A percentile compares a stretch with the other conserved stretches of the same genome.
These are phyloP conservation scores for Antechinus stuartii DNA, from an alignment of 2,113 vertebrate species.

Conservation along the genomic window DNA sequence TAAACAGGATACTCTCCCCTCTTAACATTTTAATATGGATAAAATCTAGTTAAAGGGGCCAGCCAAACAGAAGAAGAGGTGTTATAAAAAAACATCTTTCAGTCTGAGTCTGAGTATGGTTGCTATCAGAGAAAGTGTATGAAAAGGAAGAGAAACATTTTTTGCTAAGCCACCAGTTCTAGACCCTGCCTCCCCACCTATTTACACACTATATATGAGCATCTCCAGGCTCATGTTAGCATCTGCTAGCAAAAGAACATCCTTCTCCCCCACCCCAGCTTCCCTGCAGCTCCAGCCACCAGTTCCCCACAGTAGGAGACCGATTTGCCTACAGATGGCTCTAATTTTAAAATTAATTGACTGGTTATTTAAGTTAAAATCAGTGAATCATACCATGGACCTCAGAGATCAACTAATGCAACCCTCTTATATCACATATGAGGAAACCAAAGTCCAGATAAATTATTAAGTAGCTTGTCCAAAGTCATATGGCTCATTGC, in stretches of 20 bases:
- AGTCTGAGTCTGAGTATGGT: not conserved
- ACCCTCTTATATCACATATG: not conserved
- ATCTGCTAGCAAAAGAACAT: not conserved
- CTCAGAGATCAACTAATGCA: not conserved
- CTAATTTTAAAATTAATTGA: conserved; percentile 6
- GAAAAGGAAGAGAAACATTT: not conserved
- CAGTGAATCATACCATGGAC: not conserved
- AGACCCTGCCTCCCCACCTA: not conserved
- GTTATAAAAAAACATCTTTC: not conserved
- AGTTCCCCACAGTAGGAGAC: not conserved
- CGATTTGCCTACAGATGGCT: not conserved
- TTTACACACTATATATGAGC: not conserved
- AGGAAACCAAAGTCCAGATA: not conserved
- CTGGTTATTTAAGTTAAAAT: not conserved
- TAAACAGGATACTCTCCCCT: not conserved
- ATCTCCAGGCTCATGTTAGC: not conserved
- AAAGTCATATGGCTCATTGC: not conserved
- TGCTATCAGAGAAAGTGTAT: not conserved
- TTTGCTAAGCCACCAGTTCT: not conserved
- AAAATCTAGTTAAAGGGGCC: not conserved
- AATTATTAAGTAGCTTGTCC: not conserved
- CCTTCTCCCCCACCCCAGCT: not conserved
- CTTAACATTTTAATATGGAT: not conserved
- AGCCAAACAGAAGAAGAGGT: not conserved
- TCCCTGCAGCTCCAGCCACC: conserved; percentile 3